Percentiles rank a stretch among this genome's conserved stretches.
phyloP scores from a whole-genome alignment of 2,113 vertebrate genomes.

The Brachyhypopomus occidentalis region DNA sequence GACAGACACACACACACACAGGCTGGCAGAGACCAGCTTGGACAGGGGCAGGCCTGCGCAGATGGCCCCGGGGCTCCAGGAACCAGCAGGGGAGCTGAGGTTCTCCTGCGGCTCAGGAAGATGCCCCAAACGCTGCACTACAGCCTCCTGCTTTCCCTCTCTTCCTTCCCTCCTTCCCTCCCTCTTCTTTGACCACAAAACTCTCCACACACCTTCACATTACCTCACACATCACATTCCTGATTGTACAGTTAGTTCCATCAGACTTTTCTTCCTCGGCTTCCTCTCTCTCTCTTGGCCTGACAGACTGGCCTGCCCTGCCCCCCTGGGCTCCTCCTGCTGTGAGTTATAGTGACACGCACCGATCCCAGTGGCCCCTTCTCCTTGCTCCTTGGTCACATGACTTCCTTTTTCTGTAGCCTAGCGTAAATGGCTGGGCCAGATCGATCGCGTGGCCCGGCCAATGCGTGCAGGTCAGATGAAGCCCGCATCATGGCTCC shows the following conservation, averaged over 20 bases:
- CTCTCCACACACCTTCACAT: too few relatives aligned
- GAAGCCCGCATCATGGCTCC: slow-evolving; percentile 58
- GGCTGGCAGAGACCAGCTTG: background rate
- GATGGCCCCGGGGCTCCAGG: background rate
- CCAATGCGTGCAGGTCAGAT: slow-evolving; percentile 59
- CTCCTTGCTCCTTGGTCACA: slow-evolving; percentile 66
- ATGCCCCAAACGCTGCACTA: background rate
- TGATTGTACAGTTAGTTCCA: background rate
- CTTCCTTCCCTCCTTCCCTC: slow-evolving; percentile 11
- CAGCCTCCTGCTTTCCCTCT: background rate
- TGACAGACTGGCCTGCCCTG: slow-evolving; percentile 1
- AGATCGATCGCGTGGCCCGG: slow-evolving; percentile 64
- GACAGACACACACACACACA: slow-evolving; percentile 10
- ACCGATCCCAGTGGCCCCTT: slow-evolving; percentile 64
- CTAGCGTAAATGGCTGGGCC: slow-evolving; percentile 67
- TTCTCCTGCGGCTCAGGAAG: slow-evolving; percentile 4
- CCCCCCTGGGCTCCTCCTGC: slow-evolving; percentile 57
- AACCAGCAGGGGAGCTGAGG: background rate
- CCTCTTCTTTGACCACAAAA: too few relatives aligned
- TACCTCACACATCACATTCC: background rate
- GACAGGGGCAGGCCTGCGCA: background rate
- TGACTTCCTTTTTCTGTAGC: slow-evolving; percentile 60
- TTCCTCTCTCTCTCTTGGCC: background rate
- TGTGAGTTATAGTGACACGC: slow-evolving; percentile 61
- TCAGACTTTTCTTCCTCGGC: slow-evolving; percentile 16